Base-by-base conservation (phyloP, 1,140 invertebrate species). In the Oncopodura yosiiana region DNA sequence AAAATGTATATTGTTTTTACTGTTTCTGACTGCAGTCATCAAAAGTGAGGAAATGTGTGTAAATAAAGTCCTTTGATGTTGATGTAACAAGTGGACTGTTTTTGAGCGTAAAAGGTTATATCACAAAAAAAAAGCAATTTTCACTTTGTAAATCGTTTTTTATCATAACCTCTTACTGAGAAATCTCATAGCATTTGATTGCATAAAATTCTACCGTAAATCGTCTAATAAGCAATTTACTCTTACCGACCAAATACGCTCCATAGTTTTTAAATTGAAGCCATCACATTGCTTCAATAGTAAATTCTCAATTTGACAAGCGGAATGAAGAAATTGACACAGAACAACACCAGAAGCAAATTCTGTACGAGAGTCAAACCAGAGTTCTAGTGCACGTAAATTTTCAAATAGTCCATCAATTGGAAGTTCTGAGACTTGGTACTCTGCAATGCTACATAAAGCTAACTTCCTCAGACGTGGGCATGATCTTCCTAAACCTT, bases 381-480 rank as follows among this genome's bases (percentile, higher is more conserved):
- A 70, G 3, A 71, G 42, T 60, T 71, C 69, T 36, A 71, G 41
- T 14, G 64, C 65, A 16, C 53, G 46, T 1, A 70, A 55, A 9
- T 60, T 24, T 16, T 43, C 62, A 55, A 68, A 70, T 8, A 61
- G 41, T 19, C 45, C 43, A 4, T 64, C 49, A 11, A 60, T 39
- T 3, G 53, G 49, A 14, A 44, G 53, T 50, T 44, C 45, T 16
- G 53, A 24, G n/a, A 32, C 24, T 21, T 58, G 53, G 45, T 59
- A 67, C 3, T 63, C 38, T 14, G 55, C 54, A 30, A 71, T 65
- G 30, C 57, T 63, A 29, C 67, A 66, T 3, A 70, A 37, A 24
- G 69, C 69, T 30, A 71, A 37, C 55, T 71, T 70, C 43, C 59
- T 34, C n/a, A 69, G 53, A 8, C 53, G 46, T 3, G 63, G 66